Conservation (phyloP, 2,113 vertebrate genomes). For the Pterocles burchelli region DNA sequence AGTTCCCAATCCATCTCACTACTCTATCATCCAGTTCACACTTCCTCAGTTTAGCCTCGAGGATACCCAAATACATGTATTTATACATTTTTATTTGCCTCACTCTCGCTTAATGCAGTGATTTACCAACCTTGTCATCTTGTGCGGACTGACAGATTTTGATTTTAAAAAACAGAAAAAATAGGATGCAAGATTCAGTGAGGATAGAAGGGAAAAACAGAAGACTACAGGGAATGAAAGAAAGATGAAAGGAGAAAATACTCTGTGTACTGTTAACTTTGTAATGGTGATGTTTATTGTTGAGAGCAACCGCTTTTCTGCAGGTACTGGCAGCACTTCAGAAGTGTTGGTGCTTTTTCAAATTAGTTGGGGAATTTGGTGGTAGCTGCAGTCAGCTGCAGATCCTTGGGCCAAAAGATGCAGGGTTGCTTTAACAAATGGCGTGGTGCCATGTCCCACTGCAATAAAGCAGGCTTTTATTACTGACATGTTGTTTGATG, state of each 20-base stretch:
- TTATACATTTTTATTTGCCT: not conserved
- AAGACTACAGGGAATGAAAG: not conserved
- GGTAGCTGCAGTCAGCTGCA: not conserved
- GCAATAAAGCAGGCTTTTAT: not conserved
- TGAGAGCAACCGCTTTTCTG: not conserved
- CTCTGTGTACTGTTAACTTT: not conserved
- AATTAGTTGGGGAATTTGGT: not conserved
- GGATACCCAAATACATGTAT: not conserved
- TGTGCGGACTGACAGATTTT: not conserved
- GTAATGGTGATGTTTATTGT: not conserved
- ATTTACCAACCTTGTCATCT: not conserved
- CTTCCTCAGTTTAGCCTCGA: no score
- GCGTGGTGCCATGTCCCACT: not conserved
- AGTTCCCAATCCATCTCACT: no score
- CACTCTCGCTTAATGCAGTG: not conserved
- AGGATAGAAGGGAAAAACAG: not conserved
- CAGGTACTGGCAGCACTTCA: not conserved
- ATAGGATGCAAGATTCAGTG: not conserved
- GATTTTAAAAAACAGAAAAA: not conserved
- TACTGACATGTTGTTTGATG: not conserved
- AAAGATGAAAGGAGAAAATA: not conserved
- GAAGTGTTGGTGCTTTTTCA: not conserved
- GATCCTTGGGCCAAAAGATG: not conserved
- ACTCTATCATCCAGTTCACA: no score
- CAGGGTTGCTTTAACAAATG: not conserved